phyloP scores from a whole-genome alignment of 1,140 invertebrate species.

The Colletes gigas region DNA sequence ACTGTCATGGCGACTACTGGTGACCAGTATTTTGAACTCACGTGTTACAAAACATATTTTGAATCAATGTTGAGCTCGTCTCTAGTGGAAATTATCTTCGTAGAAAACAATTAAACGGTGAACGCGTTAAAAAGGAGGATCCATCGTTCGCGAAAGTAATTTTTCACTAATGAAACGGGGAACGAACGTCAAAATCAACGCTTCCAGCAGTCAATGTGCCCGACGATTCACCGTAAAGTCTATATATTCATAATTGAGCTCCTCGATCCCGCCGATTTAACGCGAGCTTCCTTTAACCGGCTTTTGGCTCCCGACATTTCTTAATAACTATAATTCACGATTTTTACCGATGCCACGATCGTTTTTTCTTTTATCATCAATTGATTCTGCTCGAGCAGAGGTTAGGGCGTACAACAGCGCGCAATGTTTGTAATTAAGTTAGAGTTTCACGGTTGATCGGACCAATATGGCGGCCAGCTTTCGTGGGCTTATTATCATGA shows the following conservation, averaged over 20 bases:
- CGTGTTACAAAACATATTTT: too few relatives aligned
- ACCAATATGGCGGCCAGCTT: constrained; percentile 28
- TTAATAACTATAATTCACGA: constrained; percentile 36
- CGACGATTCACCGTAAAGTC: not conserved
- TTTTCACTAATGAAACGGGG: not conserved
- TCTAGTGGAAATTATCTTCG: too few relatives aligned
- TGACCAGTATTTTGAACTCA: too few relatives aligned
- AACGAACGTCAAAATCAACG: not conserved
- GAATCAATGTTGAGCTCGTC: too few relatives aligned
- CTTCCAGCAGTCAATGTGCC: not conserved
- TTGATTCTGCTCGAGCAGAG: not conserved
- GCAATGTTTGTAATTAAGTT: constrained; percentile 42
- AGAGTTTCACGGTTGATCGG: constrained; percentile 44
- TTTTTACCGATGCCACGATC: not conserved
- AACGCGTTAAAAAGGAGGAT: too few relatives aligned
- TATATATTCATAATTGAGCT: constrained; percentile 13
- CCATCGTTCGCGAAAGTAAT: too few relatives aligned
- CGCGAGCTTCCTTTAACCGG: constrained; percentile 17
- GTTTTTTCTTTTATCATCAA: not conserved
- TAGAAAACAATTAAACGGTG: too few relatives aligned
- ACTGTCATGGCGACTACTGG: too few relatives aligned
- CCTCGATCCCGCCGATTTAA: not conserved
- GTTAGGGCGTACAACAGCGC: not conserved
- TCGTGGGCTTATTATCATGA: constrained; percentile 52
- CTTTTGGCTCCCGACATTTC: constrained; percentile 21